Base-by-base conservation (phyloP, 2,113 vertebrate genomes). In the Clarias macrocephalus region DNA sequence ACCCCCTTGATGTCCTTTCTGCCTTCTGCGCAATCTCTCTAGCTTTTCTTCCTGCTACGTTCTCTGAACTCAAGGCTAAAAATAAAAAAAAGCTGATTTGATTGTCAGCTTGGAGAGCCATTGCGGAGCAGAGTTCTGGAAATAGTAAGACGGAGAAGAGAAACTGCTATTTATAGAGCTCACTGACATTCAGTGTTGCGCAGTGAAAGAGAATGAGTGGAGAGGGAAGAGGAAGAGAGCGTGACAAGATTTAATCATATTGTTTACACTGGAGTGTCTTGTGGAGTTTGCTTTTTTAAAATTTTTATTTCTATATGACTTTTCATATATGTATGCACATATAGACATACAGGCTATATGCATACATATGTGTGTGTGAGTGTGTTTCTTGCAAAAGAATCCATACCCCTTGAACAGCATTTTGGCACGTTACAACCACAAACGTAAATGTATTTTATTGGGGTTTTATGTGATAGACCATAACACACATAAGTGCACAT, bases 31-130 rank as follows among this genome's bases (percentile, higher is more conserved):
- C 60, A 42, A 28, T 63, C 62, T 81, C 68, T 48, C n/a, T 16
- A 18, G 25, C 62, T 68, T 52, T 48, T 42, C 60, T 23, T 21
- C 19, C 42, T 57, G 23, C 21, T 15, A 42, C 18, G 8, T 54
- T 79, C n/a, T 79, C 79, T 83, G 54, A 83, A 77, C 65, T 63
- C 63, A 52, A 68, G 76, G 86, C 80, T 80, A 87, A 88, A 90
- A 88, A 90, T 85, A 88, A 87, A 90, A 91, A 91, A 88, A 76
- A 56, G 86, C 86, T 83, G 88, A 89, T 87, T 84, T 89, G 84
- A 88, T 86, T 90, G 90, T 90, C 90, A 89, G 87, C 82, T 86
- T 7, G 52, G 33, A 85, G 87, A 83, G 77, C 83, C 79, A 65
- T 83, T 80, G 80, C 63, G 59, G 88, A 83, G 66, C 82, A 54